phyloP scores from a whole-genome alignment of 2,797 vertebrate species.

The Hyperoplus immaculatus region DNA sequence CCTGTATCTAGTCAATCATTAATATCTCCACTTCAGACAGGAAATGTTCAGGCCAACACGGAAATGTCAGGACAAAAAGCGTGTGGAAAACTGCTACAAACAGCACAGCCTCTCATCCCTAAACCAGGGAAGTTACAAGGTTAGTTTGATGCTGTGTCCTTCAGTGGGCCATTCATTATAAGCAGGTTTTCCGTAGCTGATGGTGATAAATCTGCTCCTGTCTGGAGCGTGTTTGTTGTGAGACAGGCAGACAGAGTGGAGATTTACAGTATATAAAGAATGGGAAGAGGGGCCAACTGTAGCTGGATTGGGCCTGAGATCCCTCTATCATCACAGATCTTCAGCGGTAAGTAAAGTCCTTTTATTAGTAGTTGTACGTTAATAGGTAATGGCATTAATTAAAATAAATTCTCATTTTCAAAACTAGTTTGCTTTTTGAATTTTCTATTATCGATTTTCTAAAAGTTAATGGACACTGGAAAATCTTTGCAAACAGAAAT shows the following conservation, averaged over 20 bases:
- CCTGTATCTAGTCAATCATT: conserved; percentile 82
- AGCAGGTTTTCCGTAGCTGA: not conserved
- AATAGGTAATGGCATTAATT: not conserved
- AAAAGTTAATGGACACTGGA: not conserved
- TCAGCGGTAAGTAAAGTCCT: conserved; percentile 78
- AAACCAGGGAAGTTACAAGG: not conserved
- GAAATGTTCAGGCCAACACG: conserved; percentile 29
- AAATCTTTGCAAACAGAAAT: not conserved
- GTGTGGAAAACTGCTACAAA: not conserved
- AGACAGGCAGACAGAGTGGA: not conserved
- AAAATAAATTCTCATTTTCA: not conserved
- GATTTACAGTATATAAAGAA: conserved; percentile 21
- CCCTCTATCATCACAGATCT: conserved; percentile 85
- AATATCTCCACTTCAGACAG: conserved; percentile 63
- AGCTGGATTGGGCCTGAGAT: conserved; percentile 81
- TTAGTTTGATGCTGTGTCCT: not conserved
- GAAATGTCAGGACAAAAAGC: conserved; percentile 31
- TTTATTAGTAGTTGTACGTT: not conserved
- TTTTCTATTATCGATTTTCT: too few species aligned
- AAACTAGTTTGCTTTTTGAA: not conserved
- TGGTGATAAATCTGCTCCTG: not conserved
- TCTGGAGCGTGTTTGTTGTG: not conserved
- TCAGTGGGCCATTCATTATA: not conserved
- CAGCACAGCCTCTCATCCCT: not conserved
- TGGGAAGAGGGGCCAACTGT: conserved; percentile 82